Conservation (phyloP, 2,797 vertebrate genomes). For the Hydrocynus forskahlii region DNA sequence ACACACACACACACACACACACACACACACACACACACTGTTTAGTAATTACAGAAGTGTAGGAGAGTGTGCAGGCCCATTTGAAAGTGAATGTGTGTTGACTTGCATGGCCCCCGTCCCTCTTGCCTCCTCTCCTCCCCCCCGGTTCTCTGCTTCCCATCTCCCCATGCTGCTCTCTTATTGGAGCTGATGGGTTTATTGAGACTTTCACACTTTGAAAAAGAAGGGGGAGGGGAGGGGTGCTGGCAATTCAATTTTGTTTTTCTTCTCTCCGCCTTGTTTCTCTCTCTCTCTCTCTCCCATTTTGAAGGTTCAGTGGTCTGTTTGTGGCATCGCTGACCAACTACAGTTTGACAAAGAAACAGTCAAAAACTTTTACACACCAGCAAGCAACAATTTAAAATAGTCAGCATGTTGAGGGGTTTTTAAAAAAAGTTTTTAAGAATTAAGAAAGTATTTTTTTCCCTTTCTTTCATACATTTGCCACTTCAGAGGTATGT, state of each 20-base stretch:
- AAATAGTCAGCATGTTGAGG: background rate
- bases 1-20: too few relatives aligned
- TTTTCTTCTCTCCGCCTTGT: conserved; percentile 55
- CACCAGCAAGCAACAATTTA: background rate
- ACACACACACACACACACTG: background rate
- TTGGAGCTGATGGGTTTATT: conserved; percentile 98
- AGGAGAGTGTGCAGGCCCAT: conserved; percentile 94
- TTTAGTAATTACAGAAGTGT: conserved; percentile 94
- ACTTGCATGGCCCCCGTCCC: conserved; percentile 84
- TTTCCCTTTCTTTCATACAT: background rate
- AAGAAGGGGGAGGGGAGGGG: conserved; percentile 67
- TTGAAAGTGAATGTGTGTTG: conserved; percentile 97
- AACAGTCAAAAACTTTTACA: background rate
- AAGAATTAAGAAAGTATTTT: background rate
- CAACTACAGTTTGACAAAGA: background rate
- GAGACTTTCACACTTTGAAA: conserved; percentile 95
- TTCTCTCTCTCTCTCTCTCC: conserved; percentile 32
- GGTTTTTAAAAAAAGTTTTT: too few relatives aligned
- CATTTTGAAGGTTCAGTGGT: conserved; percentile 16
- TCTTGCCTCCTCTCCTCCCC: conserved; percentile 69
- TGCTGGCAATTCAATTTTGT: conserved; percentile 76
- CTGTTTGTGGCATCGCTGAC: conserved; percentile 16
- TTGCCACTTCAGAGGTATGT: background rate
- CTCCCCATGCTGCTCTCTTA: conserved; percentile 90
- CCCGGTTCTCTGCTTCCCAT: conserved; percentile 78